Base-by-base conservation (phyloP, 1,140 invertebrate genomes). In the Drosophila subobscura region DNA sequence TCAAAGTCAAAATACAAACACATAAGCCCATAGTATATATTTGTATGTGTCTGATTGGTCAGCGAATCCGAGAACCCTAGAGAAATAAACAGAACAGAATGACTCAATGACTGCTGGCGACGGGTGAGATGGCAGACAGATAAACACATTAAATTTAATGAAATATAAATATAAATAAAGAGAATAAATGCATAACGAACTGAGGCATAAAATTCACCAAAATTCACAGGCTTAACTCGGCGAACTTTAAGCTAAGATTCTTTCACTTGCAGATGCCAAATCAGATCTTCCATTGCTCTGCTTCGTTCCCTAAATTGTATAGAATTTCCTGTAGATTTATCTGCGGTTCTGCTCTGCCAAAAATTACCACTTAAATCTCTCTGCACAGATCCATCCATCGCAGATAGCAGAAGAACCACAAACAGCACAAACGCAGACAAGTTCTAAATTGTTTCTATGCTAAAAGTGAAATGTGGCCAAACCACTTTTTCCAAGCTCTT, bases 391-490 rank as follows among this genome's bases (percentile, higher is more conserved):
- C 46, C 25, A 6, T 27, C 4, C 6, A 20, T 60, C 29, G n/a
- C 16, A 12, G 63, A 67, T 55, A 29, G 63, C 61, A 33, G 14
- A 33, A 20, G 16, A 44, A 53, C 42, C 70, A 33, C 16, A 3
- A 42, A 44, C 54, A 45, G 16, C 46, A 57, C 50, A 59, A 59
- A 65, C 45, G 65, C 56, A 67, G 70, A 75, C 77, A 86, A 73
- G 83, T 85, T 85, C 81, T 85, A 77, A 85, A 75, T 75, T 76
- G 85, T 85, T 85, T 85, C 83, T 85, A 86, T 85, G 81, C 83
- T 85, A 85, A 85, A 85, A 85, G 81, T 85, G 81, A 85, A 85
- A 85, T 85, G 81, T 85, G 65, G 65, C 66, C 63, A 86, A 85
- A 74, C 81, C 58, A 73, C 83, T 85, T 85, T 77, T 75, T 75